phyloP scores from a whole-genome alignment of 2,113 vertebrate species.

The Salvator merianae region DNA sequence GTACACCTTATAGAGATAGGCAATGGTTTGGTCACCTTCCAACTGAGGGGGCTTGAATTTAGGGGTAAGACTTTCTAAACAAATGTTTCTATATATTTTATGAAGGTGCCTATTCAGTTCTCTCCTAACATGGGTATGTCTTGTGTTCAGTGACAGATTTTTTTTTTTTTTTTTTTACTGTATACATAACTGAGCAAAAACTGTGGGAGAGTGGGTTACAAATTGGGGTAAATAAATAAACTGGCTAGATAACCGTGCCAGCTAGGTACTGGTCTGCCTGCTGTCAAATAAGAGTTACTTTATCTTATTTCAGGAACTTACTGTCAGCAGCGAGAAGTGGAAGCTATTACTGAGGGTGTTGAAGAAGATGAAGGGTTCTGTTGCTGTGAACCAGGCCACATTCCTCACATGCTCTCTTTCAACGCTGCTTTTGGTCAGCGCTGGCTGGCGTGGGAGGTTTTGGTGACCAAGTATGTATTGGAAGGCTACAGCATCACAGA shows the following conservation, averaged over 20 bases:
- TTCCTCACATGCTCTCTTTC: slow-evolving; percentile 87
- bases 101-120: too few species aligned
- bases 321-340: slow-evolving; percentile 88
- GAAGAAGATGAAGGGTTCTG: slow-evolving; percentile 90
- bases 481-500: slow-evolving; percentile 91
- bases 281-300: neutral
- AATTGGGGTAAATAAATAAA: too few species aligned
- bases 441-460: slow-evolving; percentile 90
- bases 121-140: too few species aligned
- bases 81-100: neutral
- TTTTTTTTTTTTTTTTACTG: too few species aligned
- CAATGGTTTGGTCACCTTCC: slow-evolving; percentile 88
- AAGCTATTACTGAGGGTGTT: slow-evolving; percentile 88
- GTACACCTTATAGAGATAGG: slow-evolving; percentile 91
- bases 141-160: too few species aligned
- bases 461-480: slow-evolving; percentile 88
- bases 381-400: slow-evolving; percentile 87
- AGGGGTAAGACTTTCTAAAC: slow-evolving; percentile 76
- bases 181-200: too few species aligned
- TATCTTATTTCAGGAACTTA: slow-evolving; percentile 79
- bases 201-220: too few species aligned
- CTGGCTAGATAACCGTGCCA: too few species aligned
- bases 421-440: slow-evolving; percentile 87
- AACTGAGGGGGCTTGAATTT: slow-evolving; percentile 89
- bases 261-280: neutral